A percentile compares a stretch with the other conserved stretches of the same genome.
Evolutionary conservation across 1,140 invertebrate genomes (phyloP).

Genomic region (Leguminivora glycinivorella): DNA sequence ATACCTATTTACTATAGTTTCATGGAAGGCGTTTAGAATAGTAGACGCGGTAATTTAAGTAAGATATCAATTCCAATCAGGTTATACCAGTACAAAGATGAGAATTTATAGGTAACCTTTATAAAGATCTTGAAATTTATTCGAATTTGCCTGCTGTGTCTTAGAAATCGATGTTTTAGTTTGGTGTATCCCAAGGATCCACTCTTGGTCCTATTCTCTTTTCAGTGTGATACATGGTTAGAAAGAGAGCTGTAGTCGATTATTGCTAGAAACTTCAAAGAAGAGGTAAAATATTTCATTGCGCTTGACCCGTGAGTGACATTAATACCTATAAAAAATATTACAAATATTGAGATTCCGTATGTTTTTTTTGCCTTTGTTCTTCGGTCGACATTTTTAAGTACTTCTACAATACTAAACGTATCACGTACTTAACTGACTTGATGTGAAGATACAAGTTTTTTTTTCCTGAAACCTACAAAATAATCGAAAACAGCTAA

Average conservation of each 20-base stretch:
- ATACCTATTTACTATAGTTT: neutral
- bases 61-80: neutral
- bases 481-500: conserved; percentile 18
- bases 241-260: neutral
- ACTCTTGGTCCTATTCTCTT: conserved; percentile 34
- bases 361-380: too few species aligned
- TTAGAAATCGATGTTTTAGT: conserved; percentile 33
- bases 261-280: neutral
- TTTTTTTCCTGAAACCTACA: too few species aligned
- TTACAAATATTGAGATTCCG: too few species aligned
- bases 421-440: too few species aligned
- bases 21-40: neutral
- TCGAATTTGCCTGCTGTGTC: conserved; percentile 30
- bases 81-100: conserved; percentile 12
- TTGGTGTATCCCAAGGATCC: conserved; percentile 40
- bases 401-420: neutral
- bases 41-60: neutral
- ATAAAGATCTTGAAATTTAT: conserved; percentile 12
- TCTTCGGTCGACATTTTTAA: too few species aligned
- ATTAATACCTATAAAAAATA: too few species aligned
- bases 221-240: neutral
- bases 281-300: too few species aligned
- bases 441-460: too few species aligned
- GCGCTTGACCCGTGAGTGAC: too few species aligned
- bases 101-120: neutral